These are phyloP conservation scores for Butorides virescens DNA, from an alignment of 2,113 vertebrate genomes.

Conservation along the genomic window DNA sequence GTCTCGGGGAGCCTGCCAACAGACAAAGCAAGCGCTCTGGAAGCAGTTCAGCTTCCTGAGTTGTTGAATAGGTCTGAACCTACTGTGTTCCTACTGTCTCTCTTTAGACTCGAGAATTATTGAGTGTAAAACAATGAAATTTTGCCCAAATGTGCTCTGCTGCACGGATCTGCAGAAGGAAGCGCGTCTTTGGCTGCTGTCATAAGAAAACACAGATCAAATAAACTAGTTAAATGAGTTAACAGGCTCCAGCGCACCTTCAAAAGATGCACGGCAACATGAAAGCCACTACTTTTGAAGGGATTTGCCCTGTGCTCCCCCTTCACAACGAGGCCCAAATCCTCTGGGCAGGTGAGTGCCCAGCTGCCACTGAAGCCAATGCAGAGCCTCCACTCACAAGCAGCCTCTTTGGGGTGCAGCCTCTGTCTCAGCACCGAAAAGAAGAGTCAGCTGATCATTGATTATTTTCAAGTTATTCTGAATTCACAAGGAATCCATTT, in stretches of 20 bases:
- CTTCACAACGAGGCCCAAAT: background rate
- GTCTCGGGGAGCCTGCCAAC: background rate
- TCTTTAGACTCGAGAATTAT: slow-evolving; percentile 17
- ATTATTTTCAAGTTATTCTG: background rate
- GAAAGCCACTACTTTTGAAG: background rate
- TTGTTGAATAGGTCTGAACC: slow-evolving; percentile 13
- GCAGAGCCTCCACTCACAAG: background rate
- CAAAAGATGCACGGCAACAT: background rate
- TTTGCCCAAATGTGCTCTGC: slow-evolving; percentile 16
- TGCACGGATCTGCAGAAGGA: background rate
- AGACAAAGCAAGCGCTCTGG: slow-evolving; percentile 34
- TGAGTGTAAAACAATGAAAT: background rate
- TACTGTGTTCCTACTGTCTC: background rate
- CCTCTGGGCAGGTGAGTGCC: background rate
- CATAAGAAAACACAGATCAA: background rate
- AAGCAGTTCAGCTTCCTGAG: background rate
- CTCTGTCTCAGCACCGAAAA: background rate
- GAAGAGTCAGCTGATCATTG: background rate
- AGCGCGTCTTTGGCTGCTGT: background rate
- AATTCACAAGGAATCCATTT: background rate
- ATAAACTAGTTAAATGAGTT: background rate
- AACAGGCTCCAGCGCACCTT: background rate
- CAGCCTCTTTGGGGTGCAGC: background rate
- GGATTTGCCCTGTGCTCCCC: background rate
- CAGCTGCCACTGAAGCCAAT: background rate